Evolutionary conservation across 2,888 invertebrate species (phyloP), one percentile per base, ranked within the genome.

Genomic region (Epirrita christyi): DNA sequence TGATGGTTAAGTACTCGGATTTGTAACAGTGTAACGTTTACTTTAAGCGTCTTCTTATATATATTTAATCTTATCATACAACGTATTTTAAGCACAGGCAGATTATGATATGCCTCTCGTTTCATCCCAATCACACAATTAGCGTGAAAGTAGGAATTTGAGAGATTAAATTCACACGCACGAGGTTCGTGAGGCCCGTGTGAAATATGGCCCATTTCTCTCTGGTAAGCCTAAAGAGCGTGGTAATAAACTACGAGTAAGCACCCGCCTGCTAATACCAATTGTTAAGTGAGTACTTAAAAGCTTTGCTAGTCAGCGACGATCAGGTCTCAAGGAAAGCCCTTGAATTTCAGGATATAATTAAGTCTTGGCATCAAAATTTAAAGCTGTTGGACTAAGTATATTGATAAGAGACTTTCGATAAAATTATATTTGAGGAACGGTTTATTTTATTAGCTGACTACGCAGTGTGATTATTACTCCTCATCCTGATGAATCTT

Each of bases 131-230:
- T 52, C n/a, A 47, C 48, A 27, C 58, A 51, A 68, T 68, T 64
- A 67, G 58, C 36, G 64, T 46, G 47, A 58, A 38, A 55, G 57
- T 51, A 48, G 28, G 60, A 68, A 65, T 67, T 68, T 51, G 59
- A 57, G 55, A 51, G 61, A 69, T 67, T 69, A 69, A 69, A 66
- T 63, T 67, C 64, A 27, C 64, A 59, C 47, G 27, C 64, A 59
- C 47, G 51, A 59, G 46, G 57, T 54, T 61, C 66, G 51, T 63
- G 59, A 53, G 64, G 29, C 44, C 42, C 32, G 29, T 59, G 54
- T 68, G 60, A 69, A 63, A 63, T 69, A 67, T 63, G 52, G 52
- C 38, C 58, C 60, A 50, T 61, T 63, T 63, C 59, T 58, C 60
- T 28, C 51, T 48, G 56, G 66, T 63, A 67, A 61, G 67, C 67